phyloP scores from a whole-genome alignment of 2,113 vertebrate species.

The Alligator mississippiensis region DNA sequence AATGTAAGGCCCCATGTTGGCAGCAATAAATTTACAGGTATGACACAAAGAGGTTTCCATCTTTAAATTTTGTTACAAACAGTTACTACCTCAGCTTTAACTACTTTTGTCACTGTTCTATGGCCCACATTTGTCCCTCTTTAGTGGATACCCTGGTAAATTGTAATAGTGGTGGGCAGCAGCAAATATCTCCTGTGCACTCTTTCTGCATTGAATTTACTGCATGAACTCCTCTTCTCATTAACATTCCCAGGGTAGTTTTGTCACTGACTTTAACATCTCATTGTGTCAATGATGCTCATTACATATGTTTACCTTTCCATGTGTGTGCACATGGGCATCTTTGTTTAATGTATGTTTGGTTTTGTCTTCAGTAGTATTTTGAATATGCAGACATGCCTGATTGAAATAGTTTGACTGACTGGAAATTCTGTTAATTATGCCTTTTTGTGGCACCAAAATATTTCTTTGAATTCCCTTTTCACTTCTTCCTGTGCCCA shows the following conservation, averaged over 20 bases:
- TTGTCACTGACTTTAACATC: not conserved
- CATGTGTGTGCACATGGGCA: not conserved
- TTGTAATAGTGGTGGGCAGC: not conserved
- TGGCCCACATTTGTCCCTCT: not conserved
- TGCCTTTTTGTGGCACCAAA: not conserved
- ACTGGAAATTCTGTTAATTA: not conserved
- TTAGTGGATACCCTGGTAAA: not conserved
- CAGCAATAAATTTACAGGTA: conserved; percentile 72
- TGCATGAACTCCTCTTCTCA: not conserved
- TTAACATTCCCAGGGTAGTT: not conserved
- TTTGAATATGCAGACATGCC: not conserved
- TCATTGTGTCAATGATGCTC: not conserved
- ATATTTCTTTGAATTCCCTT: not conserved
- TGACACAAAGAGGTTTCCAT: not conserved
- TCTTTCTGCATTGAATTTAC: not conserved
- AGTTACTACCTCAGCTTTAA: not conserved
- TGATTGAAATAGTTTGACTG: not conserved
- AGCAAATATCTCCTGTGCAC: not conserved
- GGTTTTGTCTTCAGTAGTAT: not conserved
- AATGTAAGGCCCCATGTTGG: conserved; percentile 58
- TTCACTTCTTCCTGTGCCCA: not conserved
- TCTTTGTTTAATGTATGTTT: not conserved
- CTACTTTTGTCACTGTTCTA: not conserved
- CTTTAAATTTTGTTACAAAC: not conserved
- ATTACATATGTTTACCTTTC: not conserved